Conservation (phyloP, 2,113 vertebrate genomes). For the Atlantisia rogersi region DNA sequence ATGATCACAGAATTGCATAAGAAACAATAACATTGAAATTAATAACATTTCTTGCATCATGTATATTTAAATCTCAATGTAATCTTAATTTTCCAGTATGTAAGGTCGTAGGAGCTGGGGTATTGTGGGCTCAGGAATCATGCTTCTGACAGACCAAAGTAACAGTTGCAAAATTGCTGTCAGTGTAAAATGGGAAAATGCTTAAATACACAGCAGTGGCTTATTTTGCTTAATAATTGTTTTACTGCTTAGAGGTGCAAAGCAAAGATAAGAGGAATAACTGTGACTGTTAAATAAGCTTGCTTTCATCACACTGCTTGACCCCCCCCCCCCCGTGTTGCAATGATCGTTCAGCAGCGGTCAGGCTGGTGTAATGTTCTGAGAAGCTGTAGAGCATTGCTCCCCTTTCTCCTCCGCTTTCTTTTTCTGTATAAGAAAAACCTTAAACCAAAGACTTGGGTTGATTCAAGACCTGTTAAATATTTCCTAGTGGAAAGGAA, state of each 20-base stretch:
- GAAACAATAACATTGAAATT: not conserved
- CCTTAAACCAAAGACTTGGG: not conserved
- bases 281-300: not conserved
- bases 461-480: not conserved
- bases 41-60: not conserved
- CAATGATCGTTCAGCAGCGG: slow-evolving; percentile 1
- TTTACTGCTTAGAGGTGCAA: not conserved
- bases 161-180: not conserved
- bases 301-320: not conserved
- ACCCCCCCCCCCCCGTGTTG: not conserved
- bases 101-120: not conserved
- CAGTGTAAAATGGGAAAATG: not conserved
- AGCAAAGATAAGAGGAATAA: not conserved
- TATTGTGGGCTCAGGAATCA: not conserved
- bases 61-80: not conserved
- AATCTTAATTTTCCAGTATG: not conserved
- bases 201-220: not conserved
- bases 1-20: not conserved
- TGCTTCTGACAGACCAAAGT: not conserved
- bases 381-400: not conserved
- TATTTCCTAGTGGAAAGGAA: not conserved
- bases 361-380: not conserved
- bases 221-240: not conserved
- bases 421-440: not conserved
- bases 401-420: not conserved